These are phyloP conservation scores for Coregonus sp. DNA, from an alignment of 2,797 vertebrate species.

Conservation along the genomic window DNA sequence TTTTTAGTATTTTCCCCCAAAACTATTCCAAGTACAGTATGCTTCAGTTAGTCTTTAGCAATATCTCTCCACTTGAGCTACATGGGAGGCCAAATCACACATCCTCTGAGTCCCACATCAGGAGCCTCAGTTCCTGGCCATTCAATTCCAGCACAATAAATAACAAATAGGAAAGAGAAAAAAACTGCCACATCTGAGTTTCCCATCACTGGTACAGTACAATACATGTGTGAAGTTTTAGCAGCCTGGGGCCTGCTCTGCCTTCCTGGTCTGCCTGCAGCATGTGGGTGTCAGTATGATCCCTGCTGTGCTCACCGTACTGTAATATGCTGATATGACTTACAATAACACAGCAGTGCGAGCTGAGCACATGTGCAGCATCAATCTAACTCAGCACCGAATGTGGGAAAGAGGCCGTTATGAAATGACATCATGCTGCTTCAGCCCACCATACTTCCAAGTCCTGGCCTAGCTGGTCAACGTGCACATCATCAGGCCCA, in stretches of 20 bases:
- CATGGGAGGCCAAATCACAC: slow-evolving; percentile 17
- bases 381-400: slow-evolving; percentile 64
- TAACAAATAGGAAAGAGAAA: slow-evolving; percentile 32
- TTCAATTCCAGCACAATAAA: slow-evolving; percentile 47
- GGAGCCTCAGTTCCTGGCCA: slow-evolving; percentile 28
- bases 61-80: background rate
- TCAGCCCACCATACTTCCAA: slow-evolving; percentile 51
- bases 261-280: slow-evolving; percentile 26
- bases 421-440: slow-evolving; percentile 64
- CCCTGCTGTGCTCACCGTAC: slow-evolving; percentile 54
- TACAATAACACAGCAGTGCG: slow-evolving; percentile 61
- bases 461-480: slow-evolving; percentile 56
- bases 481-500: slow-evolving; percentile 63
- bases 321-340: slow-evolving; percentile 68
- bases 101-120: slow-evolving; percentile 37
- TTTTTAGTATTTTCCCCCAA: slow-evolving; percentile 18
- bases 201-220: slow-evolving; percentile 56
- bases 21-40: slow-evolving; percentile 43
- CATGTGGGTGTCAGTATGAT: slow-evolving; percentile 54
- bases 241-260: slow-evolving; percentile 61
- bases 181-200: slow-evolving; percentile 60
- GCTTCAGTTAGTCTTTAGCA: slow-evolving; percentile 39
- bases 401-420: slow-evolving; percentile 62
- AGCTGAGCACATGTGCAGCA: slow-evolving; percentile 65
- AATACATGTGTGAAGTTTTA: slow-evolving; percentile 51